Evolutionary conservation across 2,113 vertebrate genomes (phyloP).

Genomic region (Phoxinus phoxinus): DNA sequence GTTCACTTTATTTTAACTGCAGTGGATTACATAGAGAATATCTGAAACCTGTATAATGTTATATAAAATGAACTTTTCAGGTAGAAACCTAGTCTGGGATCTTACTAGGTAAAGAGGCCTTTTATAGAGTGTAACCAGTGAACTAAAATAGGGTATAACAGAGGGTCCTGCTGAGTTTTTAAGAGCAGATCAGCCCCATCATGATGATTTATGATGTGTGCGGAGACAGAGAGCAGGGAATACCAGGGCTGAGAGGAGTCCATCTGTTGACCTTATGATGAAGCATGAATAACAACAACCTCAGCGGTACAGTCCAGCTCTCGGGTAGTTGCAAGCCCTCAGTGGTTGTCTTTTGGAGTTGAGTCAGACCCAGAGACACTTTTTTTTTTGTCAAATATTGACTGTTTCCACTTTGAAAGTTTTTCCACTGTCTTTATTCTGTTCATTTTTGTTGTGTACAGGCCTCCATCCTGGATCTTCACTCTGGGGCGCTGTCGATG

Average conservation of each 20-base stretch:
- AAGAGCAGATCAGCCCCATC: constrained; percentile 14
- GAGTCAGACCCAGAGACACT: constrained; percentile 19
- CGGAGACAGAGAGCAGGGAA: constrained; percentile 25
- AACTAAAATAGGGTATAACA: constrained; percentile 1
- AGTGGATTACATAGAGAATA: background rate
- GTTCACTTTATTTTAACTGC: background rate
- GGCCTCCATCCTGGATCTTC: constrained; percentile 95
- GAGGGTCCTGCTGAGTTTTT: constrained; percentile 23
- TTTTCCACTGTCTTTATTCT: constrained; percentile 7
- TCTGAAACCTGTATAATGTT: background rate
- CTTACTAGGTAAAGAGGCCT: constrained; percentile 9
- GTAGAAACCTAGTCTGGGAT: constrained; percentile 2
- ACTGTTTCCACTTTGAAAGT: constrained; percentile 6
- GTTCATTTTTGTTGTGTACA: constrained; percentile 65
- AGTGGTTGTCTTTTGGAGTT: background rate
- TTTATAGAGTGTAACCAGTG: constrained; percentile 40
- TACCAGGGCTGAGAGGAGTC: background rate
- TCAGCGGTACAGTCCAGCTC: background rate
- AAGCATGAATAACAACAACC: background rate
- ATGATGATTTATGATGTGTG: constrained; percentile 36
- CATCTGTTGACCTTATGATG: constrained; percentile 27
- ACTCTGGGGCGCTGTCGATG: constrained; percentile 93
- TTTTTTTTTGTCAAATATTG: background rate
- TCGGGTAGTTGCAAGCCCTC: background rate
- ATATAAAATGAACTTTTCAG: constrained; percentile 7